Evolutionary conservation across 2,113 vertebrate species (phyloP), one percentile per base, ranked within the genome.

Genomic region (Antechinus flavipes): DNA sequence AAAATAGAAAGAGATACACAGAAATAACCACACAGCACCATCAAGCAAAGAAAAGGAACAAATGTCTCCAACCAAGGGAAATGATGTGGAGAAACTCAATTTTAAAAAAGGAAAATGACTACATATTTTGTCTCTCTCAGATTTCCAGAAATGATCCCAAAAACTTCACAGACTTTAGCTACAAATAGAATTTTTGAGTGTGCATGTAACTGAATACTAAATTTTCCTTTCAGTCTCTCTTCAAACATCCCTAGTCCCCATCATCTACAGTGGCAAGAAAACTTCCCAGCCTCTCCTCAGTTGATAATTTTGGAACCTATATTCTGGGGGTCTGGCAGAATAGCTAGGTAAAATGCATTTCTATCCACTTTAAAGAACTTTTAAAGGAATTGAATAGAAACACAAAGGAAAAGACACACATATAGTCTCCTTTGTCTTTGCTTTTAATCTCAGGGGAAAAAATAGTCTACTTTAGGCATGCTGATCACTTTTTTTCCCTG

Each of bases 371-470:
- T 42, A 84, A 84, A 16, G 19, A 84, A 84, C 68, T 84, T 6
- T 22, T n/a, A 84, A 84, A 84, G n/a, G n/a, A 35, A 84, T 19
- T 42, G n/a, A 84, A 84, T 8, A 42, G 19, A 22, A 19, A 84
- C 68, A 84, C 19, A 84, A 84, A 84, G 68, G 68, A 84, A 84
- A 76, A 84, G 6, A 84, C 2, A 84, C 35, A 84, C 35, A 42
- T 42, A 42, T 7, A 22, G 27, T 53, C 16, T 84, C n/a, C 68
- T 76, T 76, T 61, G 89, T 54, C 76, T 90, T 91, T 93, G 23
- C 24, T 89, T 92, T 53, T 93, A 94, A 93, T 91, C 26, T 95
- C 19, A 90, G 27, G 93, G 90, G 89, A 92, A 7, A 47, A 91
- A 49, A 53, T 16, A 93, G 93, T 90, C 25, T 61, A 47, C 22